Evolutionary conservation across 92 coral and sea anemone genomes (phyloP).

Genomic region (Epizoanthus stellaris): DNA sequence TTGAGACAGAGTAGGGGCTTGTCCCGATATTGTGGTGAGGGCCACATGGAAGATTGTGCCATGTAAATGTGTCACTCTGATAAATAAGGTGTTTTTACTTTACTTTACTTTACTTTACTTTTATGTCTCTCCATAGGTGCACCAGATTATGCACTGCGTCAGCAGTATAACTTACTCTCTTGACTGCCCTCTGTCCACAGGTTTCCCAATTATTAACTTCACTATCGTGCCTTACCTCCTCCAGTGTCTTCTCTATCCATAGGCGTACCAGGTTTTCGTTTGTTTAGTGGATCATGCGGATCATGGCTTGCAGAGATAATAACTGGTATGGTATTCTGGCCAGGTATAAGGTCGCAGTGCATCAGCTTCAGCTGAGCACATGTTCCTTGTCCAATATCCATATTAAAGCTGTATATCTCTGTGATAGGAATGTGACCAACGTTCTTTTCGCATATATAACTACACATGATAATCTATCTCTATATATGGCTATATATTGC

Average conservation of each 20-base stretch:
- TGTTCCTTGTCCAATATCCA: background rate
- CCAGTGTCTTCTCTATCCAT: background rate
- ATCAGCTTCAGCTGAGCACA: background rate
- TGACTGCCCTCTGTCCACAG: background rate
- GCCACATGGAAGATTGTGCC: too few species aligned
- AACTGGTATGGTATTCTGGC: background rate
- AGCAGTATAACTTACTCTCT: background rate
- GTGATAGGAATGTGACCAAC: background rate
- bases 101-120: too few species aligned
- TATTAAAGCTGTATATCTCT: background rate
- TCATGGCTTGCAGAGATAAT: constrained; percentile 6
- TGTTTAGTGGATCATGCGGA: constrained; percentile 11
- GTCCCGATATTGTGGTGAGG: too few species aligned
- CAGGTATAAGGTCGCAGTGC: background rate
- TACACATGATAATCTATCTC: too few species aligned
- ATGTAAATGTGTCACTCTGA: background rate
- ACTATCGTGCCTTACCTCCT: background rate
- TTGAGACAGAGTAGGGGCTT: too few species aligned
- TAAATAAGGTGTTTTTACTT: background rate
- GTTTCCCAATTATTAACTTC: background rate
- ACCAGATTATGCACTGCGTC: background rate
- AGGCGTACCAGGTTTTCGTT: background rate
- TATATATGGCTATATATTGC: too few species aligned
- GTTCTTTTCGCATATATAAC: too few species aligned
- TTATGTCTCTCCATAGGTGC: background rate